Evolutionary conservation across 2,797 vertebrate genomes (phyloP).

Genomic region (Thalassophryne amazonica): DNA sequence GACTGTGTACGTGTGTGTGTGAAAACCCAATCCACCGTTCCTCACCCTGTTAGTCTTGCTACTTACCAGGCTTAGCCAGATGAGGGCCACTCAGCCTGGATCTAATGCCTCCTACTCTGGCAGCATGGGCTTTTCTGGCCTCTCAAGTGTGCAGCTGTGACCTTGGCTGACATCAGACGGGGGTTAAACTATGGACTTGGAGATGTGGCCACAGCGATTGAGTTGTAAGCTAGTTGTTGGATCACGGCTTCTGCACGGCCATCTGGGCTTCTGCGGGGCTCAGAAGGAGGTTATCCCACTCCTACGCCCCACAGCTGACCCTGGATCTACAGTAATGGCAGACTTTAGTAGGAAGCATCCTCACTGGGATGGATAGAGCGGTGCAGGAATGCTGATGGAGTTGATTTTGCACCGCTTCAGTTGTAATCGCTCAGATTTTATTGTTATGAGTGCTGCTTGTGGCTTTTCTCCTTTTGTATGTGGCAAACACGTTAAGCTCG

Average conservation of each 20-base stretch:
- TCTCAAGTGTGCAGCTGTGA: constrained; percentile 72
- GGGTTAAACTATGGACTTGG: constrained; percentile 71
- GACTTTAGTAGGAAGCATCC: constrained; percentile 48
- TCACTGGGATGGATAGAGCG: constrained; percentile 23
- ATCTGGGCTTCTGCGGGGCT: constrained; percentile 66
- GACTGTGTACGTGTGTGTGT: constrained; percentile 16
- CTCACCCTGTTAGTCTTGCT: constrained; percentile 76
- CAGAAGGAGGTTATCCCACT: constrained; percentile 66
- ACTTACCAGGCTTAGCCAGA: constrained; percentile 76
- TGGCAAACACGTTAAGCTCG: constrained; percentile 15
- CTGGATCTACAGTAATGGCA: constrained; percentile 61
- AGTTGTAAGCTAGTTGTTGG: constrained; percentile 69
- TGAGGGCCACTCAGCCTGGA: constrained; percentile 70
- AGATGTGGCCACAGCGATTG: constrained; percentile 65
- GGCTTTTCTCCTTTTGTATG: constrained; percentile 13
- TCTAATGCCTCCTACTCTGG: constrained; percentile 74
- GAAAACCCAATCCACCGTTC: constrained; percentile 61
- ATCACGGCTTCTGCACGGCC: constrained; percentile 58
- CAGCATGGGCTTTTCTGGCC: constrained; percentile 62
- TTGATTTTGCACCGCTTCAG: constrained; percentile 13
- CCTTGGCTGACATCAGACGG: constrained; percentile 67
- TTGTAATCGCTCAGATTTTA: constrained; percentile 38
- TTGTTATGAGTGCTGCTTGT: constrained; percentile 1
- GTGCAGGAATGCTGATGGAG: constrained; percentile 25
- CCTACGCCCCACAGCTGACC: constrained; percentile 73